Percentiles rank a stretch among this genome's conserved stretches.
phyloP scores from a whole-genome alignment of 2,113 vertebrate genomes.

The Ctenodactylus gundi region DNA sequence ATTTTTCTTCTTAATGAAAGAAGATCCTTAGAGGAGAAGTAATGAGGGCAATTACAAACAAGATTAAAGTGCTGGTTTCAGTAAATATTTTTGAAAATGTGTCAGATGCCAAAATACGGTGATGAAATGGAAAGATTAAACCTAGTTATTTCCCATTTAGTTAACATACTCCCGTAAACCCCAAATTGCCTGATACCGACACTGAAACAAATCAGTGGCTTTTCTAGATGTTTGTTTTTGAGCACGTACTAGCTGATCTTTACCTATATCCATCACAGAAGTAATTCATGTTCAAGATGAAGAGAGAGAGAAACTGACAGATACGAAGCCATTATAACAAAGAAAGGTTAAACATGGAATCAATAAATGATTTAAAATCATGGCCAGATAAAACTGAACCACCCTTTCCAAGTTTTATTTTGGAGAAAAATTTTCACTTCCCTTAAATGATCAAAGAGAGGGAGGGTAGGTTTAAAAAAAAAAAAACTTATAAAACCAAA shows the following conservation, averaged over 20 bases:
- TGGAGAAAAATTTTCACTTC: not conserved
- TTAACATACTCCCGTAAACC: not conserved
- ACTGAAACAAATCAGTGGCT: not conserved
- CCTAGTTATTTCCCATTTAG: not conserved
- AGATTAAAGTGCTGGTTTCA: not conserved
- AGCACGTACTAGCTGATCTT: not conserved
- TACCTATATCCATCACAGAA: not conserved
- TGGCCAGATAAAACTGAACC: not conserved
- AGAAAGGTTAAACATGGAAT: not conserved
- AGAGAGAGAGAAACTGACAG: not conserved
- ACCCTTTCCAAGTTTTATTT: not conserved
- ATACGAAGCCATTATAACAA: not conserved
- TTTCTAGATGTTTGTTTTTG: not conserved
- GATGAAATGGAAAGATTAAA: not conserved
- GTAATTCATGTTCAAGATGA: not conserved
- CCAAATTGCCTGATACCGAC: not conserved
- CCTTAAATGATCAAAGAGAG: not conserved
- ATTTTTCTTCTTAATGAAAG: not conserved
- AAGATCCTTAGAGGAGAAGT: not conserved
- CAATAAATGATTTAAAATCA: not conserved
- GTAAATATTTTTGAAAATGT: not conserved
- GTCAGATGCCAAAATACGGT: not conserved
- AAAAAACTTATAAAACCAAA: not conserved
- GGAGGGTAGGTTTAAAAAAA: not conserved
- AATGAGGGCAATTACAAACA: conserved; percentile 29